Base-by-base conservation (phyloP, 1,140 invertebrate genomes). In the Brachionus calyciflorus region DNA sequence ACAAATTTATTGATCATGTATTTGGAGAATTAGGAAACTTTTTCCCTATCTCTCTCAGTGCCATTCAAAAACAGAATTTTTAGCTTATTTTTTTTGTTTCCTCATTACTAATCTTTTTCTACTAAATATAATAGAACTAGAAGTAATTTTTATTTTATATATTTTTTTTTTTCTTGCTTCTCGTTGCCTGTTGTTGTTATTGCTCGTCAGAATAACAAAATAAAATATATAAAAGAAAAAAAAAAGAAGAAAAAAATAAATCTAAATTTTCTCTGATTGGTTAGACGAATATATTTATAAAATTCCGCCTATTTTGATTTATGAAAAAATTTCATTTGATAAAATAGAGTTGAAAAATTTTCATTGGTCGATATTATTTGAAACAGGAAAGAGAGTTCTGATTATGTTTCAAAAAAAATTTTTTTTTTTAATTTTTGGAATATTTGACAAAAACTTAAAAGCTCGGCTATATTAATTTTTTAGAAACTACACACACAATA, bases 71-170 rank as follows among this genome's bases (percentile, higher is more conserved):
- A 49, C n/a, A 49, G 14, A 6, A 49, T 17, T 17, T 17, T 17
- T 21, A 44, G n/a, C 41, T 1, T 12, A 44, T 51, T 51, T 51
- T 24, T 24, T 21, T n/a, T 55, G 4, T 60, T 60, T 33, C 37
- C 37, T 60, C 28, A 60, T 60, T 60, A 60, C 14, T 60, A 60
- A 60, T 60, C 55, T 60, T 60, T 37, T 60, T 60, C 55, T 60
- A 60, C 55, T 60, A 60, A 60, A 40, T 60, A 60, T 60, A 60
- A 60, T 60, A 60, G 55, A 60, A 60, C 55, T 60, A 60, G 55
- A 60, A 60, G 55, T 37, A 60, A 57, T 57, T 57, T 30, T 60
- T 60, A 60, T 60, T 60, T 60, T 60, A 55, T 55, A 55, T 60
- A 37, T 37, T 5, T 37, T 37, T 37, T 37, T 37, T 37, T 37